phyloP scores from a whole-genome alignment of 2,888 invertebrate genomes.

The Busseola fusca region DNA sequence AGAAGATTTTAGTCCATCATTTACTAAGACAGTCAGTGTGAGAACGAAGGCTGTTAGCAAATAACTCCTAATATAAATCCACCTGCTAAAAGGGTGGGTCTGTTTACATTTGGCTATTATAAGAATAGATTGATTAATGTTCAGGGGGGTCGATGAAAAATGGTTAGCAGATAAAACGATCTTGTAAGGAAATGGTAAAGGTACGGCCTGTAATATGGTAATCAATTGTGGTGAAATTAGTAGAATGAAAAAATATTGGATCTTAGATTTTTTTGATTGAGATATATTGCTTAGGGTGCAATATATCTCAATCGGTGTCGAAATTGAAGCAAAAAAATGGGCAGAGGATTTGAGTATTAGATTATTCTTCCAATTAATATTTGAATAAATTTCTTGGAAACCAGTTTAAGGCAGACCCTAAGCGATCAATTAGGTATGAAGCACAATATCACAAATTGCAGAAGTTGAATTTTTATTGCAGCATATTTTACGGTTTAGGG shows the following conservation, averaged over 20 bases:
- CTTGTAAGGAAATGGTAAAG: slow-evolving; percentile 45
- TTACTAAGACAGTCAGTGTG: slow-evolving; percentile 48
- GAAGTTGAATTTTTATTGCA: background rate
- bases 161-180: slow-evolving; percentile 53
- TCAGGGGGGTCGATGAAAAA: slow-evolving; percentile 58
- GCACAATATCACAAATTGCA: background rate
- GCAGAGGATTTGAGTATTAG: background rate
- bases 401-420: too few relatives aligned
- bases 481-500: background rate
- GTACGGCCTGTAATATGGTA: slow-evolving; percentile 18
- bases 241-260: slow-evolving; percentile 20
- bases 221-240: slow-evolving; percentile 33
- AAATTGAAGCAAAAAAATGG: background rate
- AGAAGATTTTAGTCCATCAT: slow-evolving; percentile 17
- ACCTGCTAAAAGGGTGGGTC: slow-evolving; percentile 63
- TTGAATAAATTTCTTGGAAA: background rate
- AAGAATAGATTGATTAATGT: slow-evolving; percentile 64
- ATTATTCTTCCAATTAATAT: background rate
- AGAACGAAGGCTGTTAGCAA: slow-evolving; percentile 60
- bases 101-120: slow-evolving; percentile 62
- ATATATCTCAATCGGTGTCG: background rate
- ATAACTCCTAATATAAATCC: slow-evolving; percentile 61
- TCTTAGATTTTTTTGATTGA: slow-evolving; percentile 12
- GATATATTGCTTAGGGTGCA: slow-evolving; percentile 4
- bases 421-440: too few relatives aligned